These are phyloP conservation scores for Zeuzera pyrina DNA, from an alignment of 2,888 invertebrate species.

Conservation along the genomic window DNA sequence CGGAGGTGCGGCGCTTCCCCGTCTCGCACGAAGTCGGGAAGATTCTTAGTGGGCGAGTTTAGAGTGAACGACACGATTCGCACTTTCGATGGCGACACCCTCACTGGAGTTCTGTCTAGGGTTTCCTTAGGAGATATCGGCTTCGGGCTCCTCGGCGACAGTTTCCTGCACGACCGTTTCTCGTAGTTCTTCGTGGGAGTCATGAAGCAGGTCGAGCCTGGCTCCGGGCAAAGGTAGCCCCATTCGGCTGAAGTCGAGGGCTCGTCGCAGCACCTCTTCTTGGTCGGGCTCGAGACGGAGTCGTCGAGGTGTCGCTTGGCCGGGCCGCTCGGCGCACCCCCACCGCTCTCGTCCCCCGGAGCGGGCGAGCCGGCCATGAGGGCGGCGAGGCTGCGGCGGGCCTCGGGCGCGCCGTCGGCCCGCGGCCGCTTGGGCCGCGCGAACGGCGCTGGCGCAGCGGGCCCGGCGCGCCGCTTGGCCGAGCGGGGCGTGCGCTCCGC, in stretches of 20 bases:
- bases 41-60: constrained; percentile 76
- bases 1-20: constrained; percentile 84
- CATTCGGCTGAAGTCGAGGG: constrained; percentile 26
- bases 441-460: background rate
- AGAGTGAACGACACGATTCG: constrained; percentile 27
- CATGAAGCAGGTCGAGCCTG: constrained; percentile 43
- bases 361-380: no score
- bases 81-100: constrained; percentile 29
- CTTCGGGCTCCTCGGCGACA: constrained; percentile 36
- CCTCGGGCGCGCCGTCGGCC: background rate
- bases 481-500: constrained; percentile 24
- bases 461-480: constrained; percentile 26
- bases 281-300: constrained; percentile 5
- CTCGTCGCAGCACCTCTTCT: constrained; percentile 3
- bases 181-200: constrained; percentile 50
- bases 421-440: background rate
- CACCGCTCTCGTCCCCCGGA: no score
- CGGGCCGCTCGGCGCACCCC: no score
- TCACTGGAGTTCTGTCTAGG: constrained; percentile 25
- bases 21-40: constrained; percentile 84
- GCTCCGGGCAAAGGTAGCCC: constrained; percentile 28
- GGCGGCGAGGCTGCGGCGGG: background rate
- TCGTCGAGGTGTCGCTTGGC: no score
- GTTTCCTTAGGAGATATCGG: constrained; percentile 23
- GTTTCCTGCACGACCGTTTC: constrained; percentile 24